phyloP scores from a whole-genome alignment of 2,888 invertebrate species.

The Sesia apiformis region DNA sequence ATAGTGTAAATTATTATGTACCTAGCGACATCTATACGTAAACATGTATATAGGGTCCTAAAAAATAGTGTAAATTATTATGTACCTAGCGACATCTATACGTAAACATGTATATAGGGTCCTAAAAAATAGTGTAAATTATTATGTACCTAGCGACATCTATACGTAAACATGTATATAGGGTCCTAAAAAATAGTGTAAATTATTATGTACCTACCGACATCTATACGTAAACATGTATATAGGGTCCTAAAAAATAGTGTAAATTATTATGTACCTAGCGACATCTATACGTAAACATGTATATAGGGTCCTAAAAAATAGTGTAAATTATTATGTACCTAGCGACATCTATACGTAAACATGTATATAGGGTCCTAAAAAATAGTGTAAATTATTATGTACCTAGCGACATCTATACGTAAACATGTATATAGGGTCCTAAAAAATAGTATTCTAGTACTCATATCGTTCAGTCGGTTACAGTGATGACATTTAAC shows the following conservation, averaged over 20 bases:
- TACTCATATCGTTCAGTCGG: too few relatives aligned
- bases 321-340: not conserved
- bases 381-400: not conserved
- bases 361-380: too few relatives aligned
- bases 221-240: too few relatives aligned
- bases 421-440: too few relatives aligned
- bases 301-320: too few relatives aligned
- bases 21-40: not conserved
- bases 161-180: too few relatives aligned
- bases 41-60: too few relatives aligned
- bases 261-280: constrained; percentile 1
- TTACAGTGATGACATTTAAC: too few relatives aligned
- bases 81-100: constrained; percentile 1
- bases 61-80: not conserved
- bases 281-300: not conserved
- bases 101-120: too few relatives aligned
- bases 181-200: not conserved
- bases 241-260: too few relatives aligned
- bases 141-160: constrained; percentile 1
- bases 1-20: not conserved
- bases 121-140: not conserved
- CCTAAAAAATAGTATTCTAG: too few relatives aligned
- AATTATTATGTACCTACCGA: constrained; percentile 2
- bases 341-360: not conserved
- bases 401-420: constrained; percentile 1